Evolutionary conservation across 2,888 invertebrate species (phyloP), one percentile per base, ranked within the genome.

Genomic region (Sphecodes monilicornis): DNA sequence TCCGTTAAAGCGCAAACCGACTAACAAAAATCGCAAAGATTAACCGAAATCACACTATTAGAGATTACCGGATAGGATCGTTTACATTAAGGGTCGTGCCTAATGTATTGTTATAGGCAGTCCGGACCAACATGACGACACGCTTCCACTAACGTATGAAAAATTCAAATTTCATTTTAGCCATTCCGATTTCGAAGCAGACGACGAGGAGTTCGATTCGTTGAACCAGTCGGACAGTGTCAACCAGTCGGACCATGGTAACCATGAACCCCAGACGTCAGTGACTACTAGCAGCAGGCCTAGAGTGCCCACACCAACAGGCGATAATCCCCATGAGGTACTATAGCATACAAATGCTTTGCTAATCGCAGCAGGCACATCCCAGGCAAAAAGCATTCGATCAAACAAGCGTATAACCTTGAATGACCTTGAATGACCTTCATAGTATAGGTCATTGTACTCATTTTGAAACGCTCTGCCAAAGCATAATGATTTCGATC

Each of bases 161-260:
- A 57, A 54, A 66, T 71, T 54, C 29, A 43, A 29, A 80, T 84
- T 88, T 86, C 64, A 76, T 91, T 91, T 69, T 91, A 96, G 96
- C 92, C 96, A 96, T 69, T 96, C 96, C 82, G 96, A 96, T 93
- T 94, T 96, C 85, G 96, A 96, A 90, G 96, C 96, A 50, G 96
- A 96, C 88, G 95, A 96, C 86, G 96, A 96, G 89, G 96, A 96
- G 70, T 93, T 93, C 76, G 93, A 93, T 91, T 96, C 96, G 88
- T 95, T 96, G 57, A 96, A 96, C 92, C 96, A 96, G 88, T 95
- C 94, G 92, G 94, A 95, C 89, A 91, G 93, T 78, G 90, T 93
- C 6, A 93, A 92, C 89, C 93, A 93, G 78, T 93, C 93, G 26
- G 93, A 93, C 69, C 93, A 92, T 29, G 93, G 93, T 22, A 92